These are phyloP conservation scores for Tachysurus fulvidraco DNA, from an alignment of 2,113 vertebrate species.

Conservation along the genomic window DNA sequence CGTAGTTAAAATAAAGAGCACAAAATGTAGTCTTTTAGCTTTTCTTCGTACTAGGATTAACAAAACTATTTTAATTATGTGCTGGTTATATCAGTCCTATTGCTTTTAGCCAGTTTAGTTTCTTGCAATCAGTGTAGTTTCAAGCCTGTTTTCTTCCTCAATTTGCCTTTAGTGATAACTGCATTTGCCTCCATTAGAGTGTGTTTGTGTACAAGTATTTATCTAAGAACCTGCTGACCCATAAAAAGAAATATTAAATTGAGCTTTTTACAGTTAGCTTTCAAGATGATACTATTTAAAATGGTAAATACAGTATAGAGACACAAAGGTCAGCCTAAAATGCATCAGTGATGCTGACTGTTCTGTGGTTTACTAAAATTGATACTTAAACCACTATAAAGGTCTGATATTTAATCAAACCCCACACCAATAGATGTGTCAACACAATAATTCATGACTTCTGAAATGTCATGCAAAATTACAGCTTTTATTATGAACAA, in stretches of 20 bases:
- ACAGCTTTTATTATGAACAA: not conserved
- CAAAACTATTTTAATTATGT: no score
- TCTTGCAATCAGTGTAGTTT: not conserved
- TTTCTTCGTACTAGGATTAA: not conserved
- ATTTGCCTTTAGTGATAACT: not conserved
- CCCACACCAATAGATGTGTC: not conserved
- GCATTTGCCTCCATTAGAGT: not conserved
- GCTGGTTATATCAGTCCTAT: no score
- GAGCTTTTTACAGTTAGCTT: not conserved
- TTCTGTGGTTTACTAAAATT: not conserved
- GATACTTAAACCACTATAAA: not conserved
- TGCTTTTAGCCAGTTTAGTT: no score
- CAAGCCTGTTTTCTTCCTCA: not conserved
- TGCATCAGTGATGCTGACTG: not conserved
- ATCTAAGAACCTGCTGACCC: not conserved
- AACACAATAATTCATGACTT: no score
- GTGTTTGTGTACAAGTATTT: no score
- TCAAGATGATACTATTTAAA: not conserved
- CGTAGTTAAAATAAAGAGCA: not conserved
- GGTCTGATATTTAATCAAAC: not conserved
- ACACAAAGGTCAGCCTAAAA: not conserved
- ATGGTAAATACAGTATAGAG: not conserved
- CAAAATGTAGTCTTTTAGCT: not conserved
- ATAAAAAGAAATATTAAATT: not conserved
- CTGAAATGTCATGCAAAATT: not conserved